Evolutionary conservation across 2,113 vertebrate species (phyloP).

Genomic region (Platanista minor): DNA sequence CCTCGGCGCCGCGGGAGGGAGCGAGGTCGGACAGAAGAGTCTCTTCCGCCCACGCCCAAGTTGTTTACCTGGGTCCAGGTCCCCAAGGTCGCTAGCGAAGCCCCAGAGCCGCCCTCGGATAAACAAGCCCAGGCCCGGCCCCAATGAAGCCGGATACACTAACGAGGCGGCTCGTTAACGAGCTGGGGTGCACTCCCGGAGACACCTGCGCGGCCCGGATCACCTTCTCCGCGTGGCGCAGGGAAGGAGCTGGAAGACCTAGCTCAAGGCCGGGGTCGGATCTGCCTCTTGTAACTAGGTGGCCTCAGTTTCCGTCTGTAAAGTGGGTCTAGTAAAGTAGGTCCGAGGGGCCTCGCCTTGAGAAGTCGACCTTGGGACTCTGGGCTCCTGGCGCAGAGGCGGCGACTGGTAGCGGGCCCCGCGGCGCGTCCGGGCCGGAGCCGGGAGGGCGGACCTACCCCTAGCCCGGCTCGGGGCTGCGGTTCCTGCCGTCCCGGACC

Average conservation of each 20-base stretch:
- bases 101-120: neutral
- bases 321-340: neutral
- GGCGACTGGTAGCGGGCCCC: neutral
- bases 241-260: neutral
- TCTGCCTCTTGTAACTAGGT: neutral
- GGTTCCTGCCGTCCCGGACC: neutral
- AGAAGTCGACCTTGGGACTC: neutral
- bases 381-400: neutral
- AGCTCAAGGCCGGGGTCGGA: neutral
- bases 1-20: neutral
- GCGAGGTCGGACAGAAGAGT: neutral
- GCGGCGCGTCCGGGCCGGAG: neutral
- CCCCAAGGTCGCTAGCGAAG: neutral
- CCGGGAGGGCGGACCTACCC: no score
- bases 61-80: slow-evolving; percentile 40
- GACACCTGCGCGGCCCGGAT: neutral
- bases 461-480: neutral
- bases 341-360: neutral
- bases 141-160: slow-evolving; percentile 25
- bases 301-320: neutral
- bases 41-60: neutral
- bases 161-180: neutral
- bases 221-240: neutral
- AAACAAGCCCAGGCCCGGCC: slow-evolving; percentile 13
- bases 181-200: neutral